phyloP scores from a whole-genome alignment of 2,888 invertebrate species.

The Polietes domitor region DNA sequence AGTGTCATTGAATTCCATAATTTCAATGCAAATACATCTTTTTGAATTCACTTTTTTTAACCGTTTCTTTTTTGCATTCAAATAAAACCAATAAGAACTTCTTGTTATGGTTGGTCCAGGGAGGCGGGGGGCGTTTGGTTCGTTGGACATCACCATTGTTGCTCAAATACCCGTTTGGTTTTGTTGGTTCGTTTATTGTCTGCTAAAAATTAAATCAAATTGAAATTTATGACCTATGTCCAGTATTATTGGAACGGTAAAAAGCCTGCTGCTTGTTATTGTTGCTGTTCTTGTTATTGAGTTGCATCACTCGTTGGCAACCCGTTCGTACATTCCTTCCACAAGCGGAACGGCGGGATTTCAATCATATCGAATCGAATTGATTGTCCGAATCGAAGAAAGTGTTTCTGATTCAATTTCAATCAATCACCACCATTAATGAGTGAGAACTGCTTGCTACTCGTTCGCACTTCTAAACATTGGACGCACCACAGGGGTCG shows the following conservation, averaged over 20 bases:
- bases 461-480: background rate
- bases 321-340: too few species aligned
- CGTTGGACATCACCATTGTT: too few species aligned
- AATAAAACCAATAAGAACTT: too few species aligned
- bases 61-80: too few species aligned
- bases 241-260: constrained; percentile 22
- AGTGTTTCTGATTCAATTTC: constrained; percentile 62
- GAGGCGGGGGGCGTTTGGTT: too few species aligned
- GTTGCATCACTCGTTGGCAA: constrained; percentile 11
- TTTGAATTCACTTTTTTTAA: too few species aligned
- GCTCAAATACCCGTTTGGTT: background rate
- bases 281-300: background rate
- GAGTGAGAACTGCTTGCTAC: background rate
- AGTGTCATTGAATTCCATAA: too few species aligned
- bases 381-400: constrained; percentile 23
- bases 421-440: constrained; percentile 48
- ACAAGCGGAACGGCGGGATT: background rate
- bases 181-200: too few species aligned
- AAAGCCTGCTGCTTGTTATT: background rate
- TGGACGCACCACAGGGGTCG: background rate
- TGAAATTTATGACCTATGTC: constrained; percentile 55
- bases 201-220: constrained; percentile 52
- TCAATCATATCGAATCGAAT: constrained; percentile 7
- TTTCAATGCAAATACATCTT: too few species aligned
- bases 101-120: too few species aligned